These are phyloP conservation scores for Mionectes olivaceus DNA, from an alignment of 2,797 vertebrate species.

Conservation along the genomic window DNA sequence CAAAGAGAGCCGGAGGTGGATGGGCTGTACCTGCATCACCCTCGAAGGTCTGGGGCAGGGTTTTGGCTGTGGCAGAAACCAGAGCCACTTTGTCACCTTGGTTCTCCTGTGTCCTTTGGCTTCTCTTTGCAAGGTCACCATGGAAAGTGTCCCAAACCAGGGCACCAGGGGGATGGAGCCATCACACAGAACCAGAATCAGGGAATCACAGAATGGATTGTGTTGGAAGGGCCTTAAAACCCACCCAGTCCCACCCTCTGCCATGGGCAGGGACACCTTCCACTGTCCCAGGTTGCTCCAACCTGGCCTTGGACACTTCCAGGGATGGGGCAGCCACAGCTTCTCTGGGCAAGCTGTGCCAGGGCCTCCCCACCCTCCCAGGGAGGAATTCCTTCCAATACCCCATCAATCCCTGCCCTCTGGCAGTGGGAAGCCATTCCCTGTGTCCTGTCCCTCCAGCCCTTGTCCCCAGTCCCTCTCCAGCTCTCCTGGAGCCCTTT, in stretches of 20 bases:
- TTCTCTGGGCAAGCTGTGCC: not conserved
- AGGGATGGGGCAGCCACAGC: not conserved
- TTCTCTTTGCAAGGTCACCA: not conserved
- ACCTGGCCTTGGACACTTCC: not conserved
- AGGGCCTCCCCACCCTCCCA: rapidly evolving
- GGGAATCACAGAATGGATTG: not conserved
- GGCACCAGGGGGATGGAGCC: not conserved
- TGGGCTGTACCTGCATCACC: not conserved
- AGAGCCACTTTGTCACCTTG: not conserved
- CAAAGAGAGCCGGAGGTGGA: not conserved
- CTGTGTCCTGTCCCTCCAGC: not conserved
- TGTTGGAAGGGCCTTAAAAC: not conserved
- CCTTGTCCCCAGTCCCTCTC: not conserved
- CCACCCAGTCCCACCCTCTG: not conserved
- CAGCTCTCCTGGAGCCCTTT: not conserved
- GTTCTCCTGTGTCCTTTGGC: not conserved
- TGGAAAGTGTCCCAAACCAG: not conserved
- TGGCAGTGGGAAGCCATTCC: not conserved
- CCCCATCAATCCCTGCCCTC: rapidly evolving
- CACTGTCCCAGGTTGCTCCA: not conserved
- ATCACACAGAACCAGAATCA: not conserved
- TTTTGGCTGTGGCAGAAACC: not conserved
- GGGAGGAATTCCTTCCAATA: rapidly evolving
- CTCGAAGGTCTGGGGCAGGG: not conserved
- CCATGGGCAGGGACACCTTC: not conserved